Evolutionary conservation across 2,888 invertebrate species (phyloP).

Genomic region (Oscheius sp.): DNA sequence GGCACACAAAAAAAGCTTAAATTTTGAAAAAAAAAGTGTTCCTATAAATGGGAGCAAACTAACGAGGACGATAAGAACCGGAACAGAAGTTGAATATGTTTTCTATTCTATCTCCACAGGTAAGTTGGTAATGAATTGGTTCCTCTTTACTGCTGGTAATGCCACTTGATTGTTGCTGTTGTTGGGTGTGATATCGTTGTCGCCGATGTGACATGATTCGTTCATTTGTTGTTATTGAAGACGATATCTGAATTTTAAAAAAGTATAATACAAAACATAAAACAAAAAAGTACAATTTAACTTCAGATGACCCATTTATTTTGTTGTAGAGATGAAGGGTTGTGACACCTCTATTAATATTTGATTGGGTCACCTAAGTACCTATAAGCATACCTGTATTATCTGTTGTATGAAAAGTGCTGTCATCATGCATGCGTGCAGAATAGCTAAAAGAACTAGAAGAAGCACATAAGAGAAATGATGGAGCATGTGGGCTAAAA

Average conservation of each 20-base stretch:
- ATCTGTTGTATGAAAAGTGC: slow-evolving; percentile 45
- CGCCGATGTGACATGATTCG: slow-evolving; percentile 35
- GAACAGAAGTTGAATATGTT: slow-evolving; percentile 45
- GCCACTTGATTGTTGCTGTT: slow-evolving; percentile 18
- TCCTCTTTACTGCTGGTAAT: neutral
- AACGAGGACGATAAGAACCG: slow-evolving; percentile 31
- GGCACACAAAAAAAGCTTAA: neutral
- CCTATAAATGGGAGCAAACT: neutral
- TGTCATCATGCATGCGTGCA: slow-evolving; percentile 48
- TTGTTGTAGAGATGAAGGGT: neutral
- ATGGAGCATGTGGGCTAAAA: slow-evolving; percentile 42
- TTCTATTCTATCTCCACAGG: slow-evolving; percentile 21
- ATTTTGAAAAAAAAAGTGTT: neutral
- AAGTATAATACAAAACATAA: too few species aligned
- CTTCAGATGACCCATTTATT: neutral
- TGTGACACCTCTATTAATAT: too few species aligned
- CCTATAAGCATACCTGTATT: slow-evolving; percentile 6
- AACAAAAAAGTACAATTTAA: neutral
- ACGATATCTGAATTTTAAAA: slow-evolving; percentile 42
- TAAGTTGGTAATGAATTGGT: neutral
- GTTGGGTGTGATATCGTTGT: neutral
- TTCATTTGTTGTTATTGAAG: slow-evolving; percentile 44
- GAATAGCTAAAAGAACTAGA: slow-evolving; percentile 40
- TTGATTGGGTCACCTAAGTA: too few species aligned
- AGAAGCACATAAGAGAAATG: slow-evolving; percentile 41